Evolutionary conservation across 2,888 invertebrate genomes (phyloP), one percentile per base, ranked within the genome.

Genomic region (Lucinisca nassula): DNA sequence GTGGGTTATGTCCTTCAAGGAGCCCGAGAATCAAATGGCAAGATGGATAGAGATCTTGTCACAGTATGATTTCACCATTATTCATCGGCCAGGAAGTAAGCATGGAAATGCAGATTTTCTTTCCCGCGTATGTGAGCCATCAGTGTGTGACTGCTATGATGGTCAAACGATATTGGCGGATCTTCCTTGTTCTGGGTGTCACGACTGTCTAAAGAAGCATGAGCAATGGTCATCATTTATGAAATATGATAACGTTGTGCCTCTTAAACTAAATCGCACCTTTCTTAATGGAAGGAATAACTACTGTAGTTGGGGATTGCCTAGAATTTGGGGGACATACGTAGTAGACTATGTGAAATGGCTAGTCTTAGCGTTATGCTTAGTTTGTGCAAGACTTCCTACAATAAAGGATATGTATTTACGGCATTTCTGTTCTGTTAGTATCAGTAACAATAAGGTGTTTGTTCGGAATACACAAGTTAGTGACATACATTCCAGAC

Each of bases 1-100:
- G 14, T 91, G 91, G 91, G 30, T 91, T 14, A 55, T 70, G 6
- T 77, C 72, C 0, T 86, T 90, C 37, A 90, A 88, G 30, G 73
- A 87, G 21, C 87, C 85, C 1, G 86, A 88, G 37, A 88, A 87
- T 2, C 85, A 85, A 72, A 32, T 82, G 0, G 78, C 79, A 21
- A 45, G 88, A 35, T 89, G 90, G 90, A 27, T 89, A 0, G 77
- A 87, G 32, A 79, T 81, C 24, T 51, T 87, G 2, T 82, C 77
- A 38, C 67, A 80, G 55, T 90, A 83, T 81, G 87, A 90, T 40
- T 89, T 84, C 38, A 37, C 58, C 17, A 82, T 90, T 10, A 58
- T 72, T 58, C 82, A 90, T 67, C 84, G 90, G 21, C 58, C 76
- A 24, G 89, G 86, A n/a, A 35, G 21, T 35, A 86, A 82, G 21